Evolutionary conservation across 2,113 vertebrate species (phyloP).

Genomic region (Nyctibius bracteatus): DNA sequence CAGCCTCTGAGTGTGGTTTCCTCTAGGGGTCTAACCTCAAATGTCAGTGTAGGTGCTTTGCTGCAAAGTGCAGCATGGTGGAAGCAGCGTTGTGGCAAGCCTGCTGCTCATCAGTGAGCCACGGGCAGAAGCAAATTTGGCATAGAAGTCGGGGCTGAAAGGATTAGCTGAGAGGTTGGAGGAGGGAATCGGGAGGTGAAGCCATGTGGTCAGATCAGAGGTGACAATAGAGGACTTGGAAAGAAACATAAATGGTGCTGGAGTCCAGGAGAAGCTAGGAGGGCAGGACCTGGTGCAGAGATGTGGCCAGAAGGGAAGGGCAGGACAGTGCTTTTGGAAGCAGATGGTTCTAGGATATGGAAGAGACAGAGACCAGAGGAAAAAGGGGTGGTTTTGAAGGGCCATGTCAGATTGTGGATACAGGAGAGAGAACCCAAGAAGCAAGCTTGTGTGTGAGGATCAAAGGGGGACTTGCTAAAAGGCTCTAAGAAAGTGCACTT

Average conservation of each 20-base stretch:
- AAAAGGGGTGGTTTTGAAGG: not conserved
- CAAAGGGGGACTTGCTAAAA: not conserved
- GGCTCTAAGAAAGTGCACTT: not conserved
- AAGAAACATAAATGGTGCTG: not conserved
- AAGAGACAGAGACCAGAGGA: not conserved
- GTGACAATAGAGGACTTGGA: not conserved
- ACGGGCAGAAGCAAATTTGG: not conserved
- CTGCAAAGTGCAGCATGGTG: not conserved
- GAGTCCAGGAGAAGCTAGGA: not conserved
- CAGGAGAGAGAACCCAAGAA: not conserved
- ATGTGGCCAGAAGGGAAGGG: not conserved
- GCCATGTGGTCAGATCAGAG: not conserved
- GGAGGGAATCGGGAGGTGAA: not conserved
- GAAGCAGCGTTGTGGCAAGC: not conserved
- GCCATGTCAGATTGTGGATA: accelerated
- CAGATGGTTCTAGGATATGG: not conserved
- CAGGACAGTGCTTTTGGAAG: not conserved
- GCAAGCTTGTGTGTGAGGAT: not conserved
- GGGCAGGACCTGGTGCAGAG: not conserved
- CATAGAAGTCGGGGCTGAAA: not conserved
- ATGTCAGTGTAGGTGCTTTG: not conserved
- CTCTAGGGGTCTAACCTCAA: not conserved
- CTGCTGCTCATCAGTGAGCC: not conserved
- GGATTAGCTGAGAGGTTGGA: not conserved
- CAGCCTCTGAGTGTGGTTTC: not conserved